phyloP scores from a whole-genome alignment of 2,113 vertebrate species.

The Copsychus sechellarum region DNA sequence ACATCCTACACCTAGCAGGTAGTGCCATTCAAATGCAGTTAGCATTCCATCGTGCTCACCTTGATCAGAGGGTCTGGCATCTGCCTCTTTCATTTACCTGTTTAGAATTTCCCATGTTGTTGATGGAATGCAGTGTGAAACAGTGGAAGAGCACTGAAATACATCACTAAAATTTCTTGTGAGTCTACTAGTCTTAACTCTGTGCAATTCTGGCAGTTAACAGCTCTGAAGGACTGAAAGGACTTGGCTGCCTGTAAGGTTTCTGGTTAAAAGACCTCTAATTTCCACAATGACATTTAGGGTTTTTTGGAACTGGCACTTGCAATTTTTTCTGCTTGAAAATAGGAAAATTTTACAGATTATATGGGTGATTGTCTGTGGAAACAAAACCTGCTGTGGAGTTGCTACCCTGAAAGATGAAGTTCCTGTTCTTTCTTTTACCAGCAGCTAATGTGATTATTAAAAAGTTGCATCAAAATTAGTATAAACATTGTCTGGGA shows the following conservation, averaged over 20 bases:
- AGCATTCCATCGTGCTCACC: not conserved
- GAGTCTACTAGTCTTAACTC: not conserved
- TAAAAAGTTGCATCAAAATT: slow-evolving; percentile 24
- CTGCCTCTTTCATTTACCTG: not conserved
- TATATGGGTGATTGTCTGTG: not conserved
- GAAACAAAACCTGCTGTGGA: not conserved
- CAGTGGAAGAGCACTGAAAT: not conserved
- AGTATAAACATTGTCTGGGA: slow-evolving; percentile 40
- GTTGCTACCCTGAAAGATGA: not conserved
- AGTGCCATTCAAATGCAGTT: not conserved
- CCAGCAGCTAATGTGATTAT: not conserved
- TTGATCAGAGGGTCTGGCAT: not conserved
- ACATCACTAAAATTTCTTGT: not conserved
- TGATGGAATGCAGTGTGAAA: not conserved
- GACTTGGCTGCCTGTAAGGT: not conserved
- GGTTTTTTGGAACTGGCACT: not conserved
- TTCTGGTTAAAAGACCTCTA: slow-evolving; percentile 1
- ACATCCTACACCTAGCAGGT: not conserved
- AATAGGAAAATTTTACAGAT: not conserved
- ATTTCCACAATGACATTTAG: not conserved
- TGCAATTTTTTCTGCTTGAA: not conserved
- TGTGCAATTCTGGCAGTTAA: not conserved
- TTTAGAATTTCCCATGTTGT: not conserved
- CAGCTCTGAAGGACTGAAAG: not conserved
- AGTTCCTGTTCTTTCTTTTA: slow-evolving; percentile 23